phyloP scores from a whole-genome alignment of 1,140 invertebrate genomes.

The Homalodisca vitripennis region DNA sequence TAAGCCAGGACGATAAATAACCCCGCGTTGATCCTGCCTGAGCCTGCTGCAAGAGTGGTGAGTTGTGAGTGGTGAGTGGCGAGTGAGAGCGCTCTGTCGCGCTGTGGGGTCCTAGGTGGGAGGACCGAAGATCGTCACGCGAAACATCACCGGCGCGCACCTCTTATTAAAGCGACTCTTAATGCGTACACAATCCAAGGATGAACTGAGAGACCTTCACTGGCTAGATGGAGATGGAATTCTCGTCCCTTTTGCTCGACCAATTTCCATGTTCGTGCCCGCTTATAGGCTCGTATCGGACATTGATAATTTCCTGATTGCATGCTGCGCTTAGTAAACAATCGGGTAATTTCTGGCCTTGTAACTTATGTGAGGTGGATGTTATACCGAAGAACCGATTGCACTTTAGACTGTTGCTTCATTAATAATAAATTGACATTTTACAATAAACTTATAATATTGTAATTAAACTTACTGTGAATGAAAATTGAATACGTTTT shows the following conservation, averaged over 20 bases:
- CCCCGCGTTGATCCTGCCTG: no score
- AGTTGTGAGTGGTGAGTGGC: not conserved
- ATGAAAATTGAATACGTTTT: no score
- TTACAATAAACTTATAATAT: no score
- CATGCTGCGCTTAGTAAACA: no score
- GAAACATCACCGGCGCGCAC: constrained; percentile 6
- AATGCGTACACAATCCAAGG: not conserved
- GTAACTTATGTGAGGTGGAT: no score
- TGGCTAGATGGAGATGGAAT: not conserved
- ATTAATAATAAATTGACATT: no score
- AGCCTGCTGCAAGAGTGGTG: not conserved
- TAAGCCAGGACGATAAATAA: not conserved
- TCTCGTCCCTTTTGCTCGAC: not conserved
- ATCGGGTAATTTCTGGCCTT: no score
- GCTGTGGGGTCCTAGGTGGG: constrained; percentile 15
- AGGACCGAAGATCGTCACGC: constrained; percentile 4
- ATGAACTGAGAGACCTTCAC: not conserved
- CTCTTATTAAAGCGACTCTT: constrained; percentile 19
- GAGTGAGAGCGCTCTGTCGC: not conserved
- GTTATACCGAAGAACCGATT: no score
- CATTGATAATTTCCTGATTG: no score
- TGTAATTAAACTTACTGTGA: no score
- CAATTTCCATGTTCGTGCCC: not conserved
- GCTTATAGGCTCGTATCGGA: no score
- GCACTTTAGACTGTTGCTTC: no score